Conservation (phyloP, 2,888 invertebrate genomes). For the Rotaria magnacalcarata region DNA sequence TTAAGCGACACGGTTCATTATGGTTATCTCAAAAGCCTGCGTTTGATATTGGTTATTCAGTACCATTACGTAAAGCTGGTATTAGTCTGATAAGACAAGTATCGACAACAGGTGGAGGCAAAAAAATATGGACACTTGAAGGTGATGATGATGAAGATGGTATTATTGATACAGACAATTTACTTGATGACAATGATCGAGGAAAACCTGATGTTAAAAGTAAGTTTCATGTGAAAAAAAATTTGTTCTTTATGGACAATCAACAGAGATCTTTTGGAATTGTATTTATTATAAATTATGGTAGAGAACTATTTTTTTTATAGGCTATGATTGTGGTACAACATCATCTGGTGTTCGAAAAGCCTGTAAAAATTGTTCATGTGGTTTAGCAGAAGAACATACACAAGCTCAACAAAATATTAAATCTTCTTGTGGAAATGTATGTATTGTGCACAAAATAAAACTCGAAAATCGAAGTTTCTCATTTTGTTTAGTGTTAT, state of each 20-base stretch:
- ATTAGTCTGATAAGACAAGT: neutral
- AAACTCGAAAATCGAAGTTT: neutral
- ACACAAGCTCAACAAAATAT: conserved; percentile 51
- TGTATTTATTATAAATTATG: no score
- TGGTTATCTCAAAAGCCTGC: conserved; percentile 41
- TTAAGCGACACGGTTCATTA: neutral
- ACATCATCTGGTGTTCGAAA: conserved; percentile 36
- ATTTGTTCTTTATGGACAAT: no score
- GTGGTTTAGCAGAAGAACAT: conserved; percentile 79
- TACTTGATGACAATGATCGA: conserved; percentile 44
- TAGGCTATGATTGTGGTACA: conserved; percentile 39
- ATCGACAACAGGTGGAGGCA: neutral
- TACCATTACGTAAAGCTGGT: neutral
- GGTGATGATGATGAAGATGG: conserved; percentile 40
- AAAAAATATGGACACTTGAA: conserved; percentile 4
- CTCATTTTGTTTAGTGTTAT: neutral
- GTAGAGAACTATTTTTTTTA: no score
- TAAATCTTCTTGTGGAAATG: conserved; percentile 83
- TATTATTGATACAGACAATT: conserved; percentile 40
- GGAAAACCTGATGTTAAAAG: conserved; percentile 34
- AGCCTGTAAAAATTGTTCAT: conserved; percentile 94
- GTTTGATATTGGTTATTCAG: conserved; percentile 39
- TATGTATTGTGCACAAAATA: neutral
- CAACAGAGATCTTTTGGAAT: no score
- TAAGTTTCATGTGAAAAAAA: neutral